phyloP scores from a whole-genome alignment of 53 echinoderm and acorn worm genomes.

The Stichopus horrens region DNA sequence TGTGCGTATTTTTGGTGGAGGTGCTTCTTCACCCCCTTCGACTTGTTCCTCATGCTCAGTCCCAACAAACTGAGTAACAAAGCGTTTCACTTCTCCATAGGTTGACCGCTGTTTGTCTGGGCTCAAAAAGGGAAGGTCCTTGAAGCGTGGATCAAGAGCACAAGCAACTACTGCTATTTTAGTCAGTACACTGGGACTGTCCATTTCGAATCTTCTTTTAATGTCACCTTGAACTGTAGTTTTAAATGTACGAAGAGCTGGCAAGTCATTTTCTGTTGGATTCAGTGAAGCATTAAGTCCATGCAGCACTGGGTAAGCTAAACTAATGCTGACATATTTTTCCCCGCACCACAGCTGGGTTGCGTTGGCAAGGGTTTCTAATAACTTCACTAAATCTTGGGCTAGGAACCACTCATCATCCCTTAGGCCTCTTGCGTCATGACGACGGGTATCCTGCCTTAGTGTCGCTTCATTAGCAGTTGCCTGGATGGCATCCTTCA shows the following conservation, averaged over 20 bases:
- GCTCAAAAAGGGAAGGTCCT: background rate
- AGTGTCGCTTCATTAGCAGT: background rate
- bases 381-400: background rate
- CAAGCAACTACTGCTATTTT: conserved; percentile 10
- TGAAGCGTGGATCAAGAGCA: conserved; percentile 31
- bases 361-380: conserved; percentile 3
- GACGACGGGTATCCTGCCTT: background rate
- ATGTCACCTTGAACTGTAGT: background rate
- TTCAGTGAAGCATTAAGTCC: background rate
- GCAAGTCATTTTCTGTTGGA: conserved; percentile 6
- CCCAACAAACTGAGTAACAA: background rate
- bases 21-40: background rate
- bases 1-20: background rate
- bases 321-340: conserved; percentile 25
- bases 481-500: conserved; percentile 19
- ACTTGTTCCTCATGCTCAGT: background rate
- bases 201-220: conserved; percentile 4
- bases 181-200: background rate
- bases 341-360: conserved; percentile 34
- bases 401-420: conserved; percentile 31
- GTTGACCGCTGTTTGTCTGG: background rate
- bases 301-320: background rate
- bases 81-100: background rate
- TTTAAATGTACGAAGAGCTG: background rate
- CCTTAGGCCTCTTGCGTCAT: background rate